These are phyloP conservation scores for Drosophila takahashii DNA, from an alignment of 1,140 invertebrate species.

Conservation along the genomic window DNA sequence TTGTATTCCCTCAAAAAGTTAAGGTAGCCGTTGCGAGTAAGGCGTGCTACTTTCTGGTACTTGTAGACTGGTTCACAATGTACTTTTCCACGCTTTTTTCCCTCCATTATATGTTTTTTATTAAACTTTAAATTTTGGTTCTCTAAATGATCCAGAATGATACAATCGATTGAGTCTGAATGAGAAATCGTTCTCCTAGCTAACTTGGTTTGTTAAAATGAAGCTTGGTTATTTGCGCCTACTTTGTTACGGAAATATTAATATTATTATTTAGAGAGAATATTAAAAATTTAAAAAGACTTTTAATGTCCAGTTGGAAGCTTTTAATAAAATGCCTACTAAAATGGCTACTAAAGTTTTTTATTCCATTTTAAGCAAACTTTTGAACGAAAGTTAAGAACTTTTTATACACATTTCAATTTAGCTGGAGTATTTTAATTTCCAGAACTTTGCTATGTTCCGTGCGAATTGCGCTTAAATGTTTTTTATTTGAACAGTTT, in stretches of 20 bases:
- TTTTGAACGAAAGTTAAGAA: slow-evolving; percentile 1
- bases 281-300: neutral
- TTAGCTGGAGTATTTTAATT: slow-evolving; percentile 17
- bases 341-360: neutral
- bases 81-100: neutral
- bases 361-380: neutral
- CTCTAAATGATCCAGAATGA: neutral
- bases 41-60: neutral
- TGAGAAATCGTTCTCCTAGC: too few relatives aligned
- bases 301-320: neutral
- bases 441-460: slow-evolving; percentile 3
- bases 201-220: too few relatives aligned
- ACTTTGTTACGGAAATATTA: too few relatives aligned
- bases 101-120: neutral
- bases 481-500: slow-evolving; percentile 28
- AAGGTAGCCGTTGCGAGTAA: neutral
- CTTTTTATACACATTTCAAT: slow-evolving; percentile 21
- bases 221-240: too few relatives aligned
- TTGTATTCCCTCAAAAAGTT: slow-evolving; percentile 1
- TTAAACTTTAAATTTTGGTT: neutral
- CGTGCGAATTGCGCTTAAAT: slow-evolving; percentile 21
- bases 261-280: too few relatives aligned
- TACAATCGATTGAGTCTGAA: too few relatives aligned
- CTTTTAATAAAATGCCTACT: neutral
- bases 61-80: neutral